These are phyloP conservation scores for Tarsius wallacei DNA, from an alignment of 2,797 vertebrate species.

Conservation along the genomic window DNA sequence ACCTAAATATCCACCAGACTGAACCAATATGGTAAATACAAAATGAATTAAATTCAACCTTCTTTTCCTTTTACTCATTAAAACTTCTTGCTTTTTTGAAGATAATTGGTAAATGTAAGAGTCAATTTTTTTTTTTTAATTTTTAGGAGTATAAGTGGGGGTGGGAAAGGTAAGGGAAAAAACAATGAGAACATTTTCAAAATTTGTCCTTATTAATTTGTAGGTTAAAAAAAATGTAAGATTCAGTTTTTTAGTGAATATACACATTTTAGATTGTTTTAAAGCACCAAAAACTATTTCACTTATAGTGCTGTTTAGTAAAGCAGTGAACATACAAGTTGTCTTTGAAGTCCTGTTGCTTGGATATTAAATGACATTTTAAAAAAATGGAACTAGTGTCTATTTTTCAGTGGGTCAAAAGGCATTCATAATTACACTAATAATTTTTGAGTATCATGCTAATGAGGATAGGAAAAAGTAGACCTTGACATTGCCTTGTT, in stretches of 20 bases:
- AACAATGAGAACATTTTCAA: not conserved
- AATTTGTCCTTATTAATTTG: not conserved
- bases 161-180: not conserved
- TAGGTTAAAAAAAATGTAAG: not conserved
- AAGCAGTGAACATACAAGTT: not conserved
- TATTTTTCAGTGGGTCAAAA: slow-evolving; percentile 76
- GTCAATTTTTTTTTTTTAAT: slow-evolving; percentile 1
- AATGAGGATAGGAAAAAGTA: slow-evolving; percentile 81
- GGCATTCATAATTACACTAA: slow-evolving; percentile 79
- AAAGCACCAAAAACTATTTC: slow-evolving; percentile 8
- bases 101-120: not conserved
- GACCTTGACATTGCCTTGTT: slow-evolving; percentile 75
- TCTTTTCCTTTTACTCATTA: not conserved
- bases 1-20: not conserved
- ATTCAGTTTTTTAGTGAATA: not conserved
- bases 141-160: not conserved
- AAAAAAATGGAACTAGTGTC: slow-evolving; percentile 71
- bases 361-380: slow-evolving; percentile 50
- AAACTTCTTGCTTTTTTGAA: slow-evolving; percentile 37
- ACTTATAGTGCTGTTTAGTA: not conserved
- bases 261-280: not conserved
- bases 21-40: slow-evolving; percentile 37
- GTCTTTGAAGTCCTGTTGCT: not conserved
- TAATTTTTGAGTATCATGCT: slow-evolving; percentile 80
- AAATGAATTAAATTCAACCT: not conserved